phyloP scores from a whole-genome alignment of 2,888 invertebrate genomes.

The Alviniconcha strummeri region DNA sequence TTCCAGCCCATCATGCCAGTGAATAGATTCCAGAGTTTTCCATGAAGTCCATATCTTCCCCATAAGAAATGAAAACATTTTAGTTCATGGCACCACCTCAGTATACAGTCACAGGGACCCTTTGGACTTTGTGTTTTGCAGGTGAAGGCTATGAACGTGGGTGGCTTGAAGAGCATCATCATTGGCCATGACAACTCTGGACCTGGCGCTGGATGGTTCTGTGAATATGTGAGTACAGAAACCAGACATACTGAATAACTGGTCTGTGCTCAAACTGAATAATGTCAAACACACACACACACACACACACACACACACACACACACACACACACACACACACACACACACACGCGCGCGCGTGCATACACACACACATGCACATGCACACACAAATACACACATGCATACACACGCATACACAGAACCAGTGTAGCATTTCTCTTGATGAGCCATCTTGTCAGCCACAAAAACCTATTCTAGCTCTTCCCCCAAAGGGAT shows the following conservation, averaged over 20 bases:
- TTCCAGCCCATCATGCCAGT: no score
- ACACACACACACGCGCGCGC: background rate
- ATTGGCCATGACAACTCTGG: conserved; percentile 68
- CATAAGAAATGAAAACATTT: no score
- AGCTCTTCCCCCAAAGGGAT: no score
- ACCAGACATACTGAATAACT: background rate
- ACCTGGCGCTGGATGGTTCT: conserved; percentile 67
- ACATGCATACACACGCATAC: background rate
- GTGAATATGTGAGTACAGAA: conserved; percentile 57
- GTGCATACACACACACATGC: background rate
- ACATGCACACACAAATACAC: background rate
- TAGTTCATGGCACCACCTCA: no score
- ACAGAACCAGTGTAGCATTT: background rate
- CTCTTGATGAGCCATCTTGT: no score
- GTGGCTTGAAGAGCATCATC: conserved; percentile 55
- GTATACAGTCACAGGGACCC: no score
- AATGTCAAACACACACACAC: background rate
- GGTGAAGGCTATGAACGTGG: conserved; percentile 63
- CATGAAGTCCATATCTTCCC: no score
- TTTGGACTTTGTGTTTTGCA: conserved; percentile 33
- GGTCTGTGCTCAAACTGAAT: background rate
- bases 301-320: background rate
- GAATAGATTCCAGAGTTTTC: no score
- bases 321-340: background rate
- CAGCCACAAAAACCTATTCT: no score